Evolutionary conservation across 2,888 invertebrate species (phyloP).

Genomic region (Drosophila hamatofila): DNA sequence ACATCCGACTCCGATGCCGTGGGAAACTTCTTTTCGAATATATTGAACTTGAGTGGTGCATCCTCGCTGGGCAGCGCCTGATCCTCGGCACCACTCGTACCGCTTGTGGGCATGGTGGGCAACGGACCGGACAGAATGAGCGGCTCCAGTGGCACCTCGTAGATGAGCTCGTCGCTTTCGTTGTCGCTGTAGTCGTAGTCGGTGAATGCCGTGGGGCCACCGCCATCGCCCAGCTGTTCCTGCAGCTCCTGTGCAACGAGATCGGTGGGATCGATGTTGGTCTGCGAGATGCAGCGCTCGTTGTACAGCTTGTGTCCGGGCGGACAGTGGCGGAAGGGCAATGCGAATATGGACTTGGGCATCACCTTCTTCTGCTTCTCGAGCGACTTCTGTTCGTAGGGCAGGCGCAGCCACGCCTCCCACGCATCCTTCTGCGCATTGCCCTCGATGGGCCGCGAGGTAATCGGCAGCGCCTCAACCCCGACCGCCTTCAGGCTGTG

Average conservation of each 20-base stretch:
- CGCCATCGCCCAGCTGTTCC: constrained; percentile 35
- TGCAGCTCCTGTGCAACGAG: constrained; percentile 75
- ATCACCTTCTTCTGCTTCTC: constrained; percentile 84
- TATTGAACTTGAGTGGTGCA: constrained; percentile 84
- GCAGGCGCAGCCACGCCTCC: constrained; percentile 84
- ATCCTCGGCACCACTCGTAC: constrained; percentile 45
- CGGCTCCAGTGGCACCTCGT: constrained; percentile 26
- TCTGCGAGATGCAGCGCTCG: constrained; percentile 82
- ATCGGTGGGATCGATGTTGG: constrained; percentile 76
- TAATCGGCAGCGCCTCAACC: constrained; percentile 82
- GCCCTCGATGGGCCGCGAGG: constrained; percentile 85
- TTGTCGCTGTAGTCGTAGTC: constrained; percentile 81
- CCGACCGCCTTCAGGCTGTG: constrained; percentile 14
- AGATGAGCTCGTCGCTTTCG: constrained; percentile 55
- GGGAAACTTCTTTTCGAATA: constrained; percentile 83
- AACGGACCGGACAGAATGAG: constrained; percentile 16
- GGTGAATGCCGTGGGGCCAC: constrained; percentile 18
- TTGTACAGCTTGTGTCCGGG: constrained; percentile 82
- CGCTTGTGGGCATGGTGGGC: constrained; percentile 10
- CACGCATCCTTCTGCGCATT: constrained; percentile 84
- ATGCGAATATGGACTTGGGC: constrained; percentile 85
- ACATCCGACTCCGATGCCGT: constrained; percentile 50
- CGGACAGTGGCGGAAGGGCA: constrained; percentile 83
- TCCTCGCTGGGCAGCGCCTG: constrained; percentile 75
- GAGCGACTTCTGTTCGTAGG: constrained; percentile 76